Percentiles rank a stretch among this genome's conserved stretches.
Conservation (phyloP, 2,888 invertebrate genomes). For the Temnothorax rugatulus region DNA sequence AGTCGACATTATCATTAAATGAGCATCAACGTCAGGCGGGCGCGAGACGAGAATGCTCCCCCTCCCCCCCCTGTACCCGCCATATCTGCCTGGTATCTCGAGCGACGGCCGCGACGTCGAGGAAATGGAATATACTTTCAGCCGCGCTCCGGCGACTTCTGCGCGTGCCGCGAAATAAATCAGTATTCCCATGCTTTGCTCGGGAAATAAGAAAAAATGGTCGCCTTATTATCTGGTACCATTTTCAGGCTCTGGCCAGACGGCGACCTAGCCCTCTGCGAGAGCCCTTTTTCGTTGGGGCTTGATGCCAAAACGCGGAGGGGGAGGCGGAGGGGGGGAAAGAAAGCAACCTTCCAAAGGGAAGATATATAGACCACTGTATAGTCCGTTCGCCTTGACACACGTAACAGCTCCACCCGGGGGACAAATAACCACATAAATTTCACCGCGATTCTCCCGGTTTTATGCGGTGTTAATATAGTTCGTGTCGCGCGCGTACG, state of each 20-base stretch:
- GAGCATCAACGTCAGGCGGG: constrained; percentile 44
- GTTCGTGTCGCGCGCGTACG: not conserved
- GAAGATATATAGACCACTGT: constrained; percentile 68
- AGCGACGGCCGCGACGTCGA: constrained; percentile 24
- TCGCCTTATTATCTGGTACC: constrained; percentile 66
- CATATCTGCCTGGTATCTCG: constrained; percentile 30
- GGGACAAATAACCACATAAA: constrained; percentile 74
- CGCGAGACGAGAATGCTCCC: constrained; percentile 11
- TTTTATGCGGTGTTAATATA: constrained; percentile 42
- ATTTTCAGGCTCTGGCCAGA: constrained; percentile 15
- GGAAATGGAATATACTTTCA: constrained; percentile 54
- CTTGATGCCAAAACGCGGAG: constrained; percentile 41
- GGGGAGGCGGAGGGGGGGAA: not conserved
- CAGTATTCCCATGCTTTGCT: constrained; percentile 62
- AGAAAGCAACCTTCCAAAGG: constrained; percentile 22
- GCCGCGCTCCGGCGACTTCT: constrained; percentile 15
- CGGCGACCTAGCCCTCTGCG: constrained; percentile 12
- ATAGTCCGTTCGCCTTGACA: constrained; percentile 62
- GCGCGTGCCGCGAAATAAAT: constrained; percentile 65
- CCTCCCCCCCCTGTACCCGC: not conserved
- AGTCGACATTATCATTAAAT: constrained; percentile 55
- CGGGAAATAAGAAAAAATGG: constrained; percentile 71
- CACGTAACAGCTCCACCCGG: constrained; percentile 59
- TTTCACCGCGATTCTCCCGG: constrained; percentile 55
- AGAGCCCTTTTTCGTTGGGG: constrained; percentile 28